Conservation (phyloP, 2,113 vertebrate genomes). For the Marcusenius ussheri region DNA sequence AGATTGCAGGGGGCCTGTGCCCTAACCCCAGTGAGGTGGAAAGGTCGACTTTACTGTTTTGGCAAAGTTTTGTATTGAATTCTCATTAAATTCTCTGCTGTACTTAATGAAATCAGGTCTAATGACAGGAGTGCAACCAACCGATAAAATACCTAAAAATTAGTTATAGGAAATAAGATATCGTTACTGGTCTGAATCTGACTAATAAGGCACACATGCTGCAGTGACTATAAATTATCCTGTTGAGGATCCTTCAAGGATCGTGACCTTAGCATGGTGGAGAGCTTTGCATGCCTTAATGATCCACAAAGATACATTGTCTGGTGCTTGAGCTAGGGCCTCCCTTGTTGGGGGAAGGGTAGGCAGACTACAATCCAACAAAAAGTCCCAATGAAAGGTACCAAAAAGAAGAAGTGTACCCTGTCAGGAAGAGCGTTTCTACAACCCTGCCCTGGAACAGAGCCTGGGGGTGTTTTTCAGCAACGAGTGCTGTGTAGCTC, state of each 20-base stretch:
- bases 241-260: neutral
- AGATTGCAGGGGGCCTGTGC: neutral
- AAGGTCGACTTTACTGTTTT: neutral
- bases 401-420: neutral
- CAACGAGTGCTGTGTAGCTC: neutral
- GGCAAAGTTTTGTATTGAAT: neutral
- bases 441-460: neutral
- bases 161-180: neutral
- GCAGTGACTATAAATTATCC: neutral
- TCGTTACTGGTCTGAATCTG: neutral
- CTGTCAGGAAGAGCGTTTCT: neutral
- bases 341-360: neutral
- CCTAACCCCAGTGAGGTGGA: neutral
- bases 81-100: neutral
- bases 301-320: neutral
- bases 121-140: neutral
- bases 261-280: neutral
- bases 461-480: neutral
- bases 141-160: neutral
- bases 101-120: neutral
- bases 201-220: neutral
- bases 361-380: neutral
- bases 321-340: neutral
- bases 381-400: neutral
- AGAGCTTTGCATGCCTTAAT: neutral